Percentiles rank a stretch among this genome's conserved stretches.
These are phyloP conservation scores for Myiotriccus ornatus DNA, from an alignment of 2,797 vertebrate genomes.

Conservation along the genomic window DNA sequence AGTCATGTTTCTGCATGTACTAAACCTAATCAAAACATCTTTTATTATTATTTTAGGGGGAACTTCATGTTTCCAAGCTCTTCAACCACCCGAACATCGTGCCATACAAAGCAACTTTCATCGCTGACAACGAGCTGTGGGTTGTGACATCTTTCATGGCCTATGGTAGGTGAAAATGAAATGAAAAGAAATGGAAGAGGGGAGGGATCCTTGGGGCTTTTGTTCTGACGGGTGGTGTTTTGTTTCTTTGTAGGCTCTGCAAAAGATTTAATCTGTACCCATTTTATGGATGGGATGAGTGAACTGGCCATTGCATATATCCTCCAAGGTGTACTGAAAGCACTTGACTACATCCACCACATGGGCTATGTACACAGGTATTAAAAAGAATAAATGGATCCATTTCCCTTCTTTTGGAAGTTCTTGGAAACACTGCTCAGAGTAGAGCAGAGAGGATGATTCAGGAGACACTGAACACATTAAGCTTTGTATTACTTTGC, in stretches of 20 bases:
- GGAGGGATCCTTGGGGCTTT: neutral
- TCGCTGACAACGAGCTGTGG: conserved; percentile 97
- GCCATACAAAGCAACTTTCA: conserved; percentile 93
- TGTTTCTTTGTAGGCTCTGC: conserved; percentile 85
- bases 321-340: conserved; percentile 89
- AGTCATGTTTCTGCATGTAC: neutral
- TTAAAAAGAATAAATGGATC: neutral
- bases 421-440: neutral
- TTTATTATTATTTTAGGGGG: conserved; percentile 77
- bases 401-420: neutral
- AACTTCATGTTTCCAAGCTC: conserved; percentile 95
- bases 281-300: conserved; percentile 93
- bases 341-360: conserved; percentile 96
- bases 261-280: conserved; percentile 91
- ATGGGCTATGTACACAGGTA: conserved; percentile 99
- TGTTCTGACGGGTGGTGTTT: neutral
- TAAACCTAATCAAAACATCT: neutral
- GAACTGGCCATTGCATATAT: conserved; percentile 95
- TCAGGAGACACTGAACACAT: neutral
- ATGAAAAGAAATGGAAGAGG: neutral
- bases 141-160: conserved; percentile 97
- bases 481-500: neutral
- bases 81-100: conserved; percentile 94
- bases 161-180: conserved; percentile 87
- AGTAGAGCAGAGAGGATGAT: neutral